phyloP scores from a whole-genome alignment of 2,888 invertebrate genomes.

The Amorpha juglandis region DNA sequence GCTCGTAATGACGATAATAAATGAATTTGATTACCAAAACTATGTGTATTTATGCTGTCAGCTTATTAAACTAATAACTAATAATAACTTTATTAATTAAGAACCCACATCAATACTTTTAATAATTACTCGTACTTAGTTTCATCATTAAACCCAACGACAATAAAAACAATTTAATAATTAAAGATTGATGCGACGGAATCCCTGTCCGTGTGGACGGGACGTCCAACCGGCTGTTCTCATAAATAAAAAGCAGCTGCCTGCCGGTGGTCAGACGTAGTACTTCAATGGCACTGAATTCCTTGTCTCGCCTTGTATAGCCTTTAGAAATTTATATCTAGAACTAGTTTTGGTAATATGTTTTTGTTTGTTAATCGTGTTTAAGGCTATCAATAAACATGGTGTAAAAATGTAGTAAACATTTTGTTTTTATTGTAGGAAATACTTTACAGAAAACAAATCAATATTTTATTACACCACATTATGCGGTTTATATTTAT shows the following conservation, averaged over 20 bases:
- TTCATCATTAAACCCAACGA: neutral
- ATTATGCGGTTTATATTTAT: neutral
- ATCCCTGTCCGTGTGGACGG: neutral
- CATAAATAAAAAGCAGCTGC: constrained; percentile 45
- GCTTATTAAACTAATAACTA: too few relatives aligned
- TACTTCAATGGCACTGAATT: constrained; percentile 37
- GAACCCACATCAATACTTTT: neutral
- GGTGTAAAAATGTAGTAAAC: neutral
- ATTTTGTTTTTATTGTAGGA: too few relatives aligned
- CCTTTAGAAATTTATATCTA: constrained; percentile 16
- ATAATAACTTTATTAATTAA: too few relatives aligned
- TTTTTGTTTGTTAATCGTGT: neutral
- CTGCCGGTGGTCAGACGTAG: constrained; percentile 28
- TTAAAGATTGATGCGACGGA: neutral
- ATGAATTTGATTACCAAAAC: too few relatives aligned
- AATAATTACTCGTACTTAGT: neutral
- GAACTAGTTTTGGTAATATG: neutral
- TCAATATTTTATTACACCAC: neutral
- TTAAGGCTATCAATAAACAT: too few relatives aligned
- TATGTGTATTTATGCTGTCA: too few relatives aligned
- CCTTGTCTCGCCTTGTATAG: constrained; percentile 31
- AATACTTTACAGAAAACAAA: too few relatives aligned
- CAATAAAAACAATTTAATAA: neutral
- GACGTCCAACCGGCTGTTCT: constrained; percentile 28
- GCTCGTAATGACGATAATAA: too few relatives aligned